Base-by-base conservation (phyloP, 1,140 invertebrate species). In the Pectinophora gossypiella region DNA sequence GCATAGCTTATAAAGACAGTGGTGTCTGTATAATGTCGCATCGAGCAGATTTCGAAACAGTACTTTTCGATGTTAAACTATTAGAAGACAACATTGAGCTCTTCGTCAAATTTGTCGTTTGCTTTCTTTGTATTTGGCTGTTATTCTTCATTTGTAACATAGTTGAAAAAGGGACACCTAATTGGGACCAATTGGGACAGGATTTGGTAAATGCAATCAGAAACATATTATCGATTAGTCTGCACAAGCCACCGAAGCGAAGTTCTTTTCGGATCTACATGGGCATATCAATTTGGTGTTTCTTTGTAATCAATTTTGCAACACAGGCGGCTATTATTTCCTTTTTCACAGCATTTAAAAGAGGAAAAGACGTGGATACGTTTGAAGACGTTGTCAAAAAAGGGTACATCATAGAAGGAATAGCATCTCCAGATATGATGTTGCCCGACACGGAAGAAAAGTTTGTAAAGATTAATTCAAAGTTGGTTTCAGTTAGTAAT, bases 321-420 rank as follows among this genome's bases (percentile, higher is more conserved):
- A 75, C 69, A 2, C 87, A 89, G 59, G 87, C 85, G 0, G 71
- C 64, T 20, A 87, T 89, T 27, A 76, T 84, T 52, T 87, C 87
- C 9, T 76, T 87, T 21, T 81, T 88, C 44, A 83, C 79, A 19
- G 77, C 76, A 6, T 61, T 72, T 13, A 85, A 76, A 23, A 70
- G 76, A 52, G 81, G 77, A 0, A 76, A 77, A 48, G 81, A 89
- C 16, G 72, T 87, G 2, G 68, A 88, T 27, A 87, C 85, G 1
- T 86, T 86, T 46, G 68, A 84, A 44, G 83, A 88, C 62, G 58
- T 89, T 5, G 62, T 82, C 42, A 70, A 77, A 50, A 85, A 71
- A 13, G 75, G 71, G 4, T 85, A 84, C 46, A 49, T 49, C 3
- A 78, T 88, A 19, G 75, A 88, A 71, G 87, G 79, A 1, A 69